These are phyloP conservation scores for Sogatella furcifera DNA, from an alignment of 1,140 invertebrate genomes.

Conservation along the genomic window DNA sequence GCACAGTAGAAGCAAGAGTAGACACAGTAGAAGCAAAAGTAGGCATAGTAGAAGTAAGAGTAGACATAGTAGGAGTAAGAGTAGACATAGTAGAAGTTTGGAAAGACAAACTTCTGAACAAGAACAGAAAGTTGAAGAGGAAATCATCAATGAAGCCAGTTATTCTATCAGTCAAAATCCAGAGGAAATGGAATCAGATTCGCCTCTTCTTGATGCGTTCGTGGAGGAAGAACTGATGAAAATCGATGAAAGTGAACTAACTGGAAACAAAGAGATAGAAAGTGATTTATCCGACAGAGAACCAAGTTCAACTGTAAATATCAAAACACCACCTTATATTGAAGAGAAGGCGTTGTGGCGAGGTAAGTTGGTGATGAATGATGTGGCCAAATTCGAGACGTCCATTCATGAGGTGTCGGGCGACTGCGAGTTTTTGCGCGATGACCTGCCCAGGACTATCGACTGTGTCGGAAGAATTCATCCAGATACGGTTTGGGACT, in stretches of 20 bases:
- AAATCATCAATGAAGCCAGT: too few relatives aligned
- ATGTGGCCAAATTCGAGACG: conserved; percentile 80
- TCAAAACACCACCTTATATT: conserved; percentile 42
- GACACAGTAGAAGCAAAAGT: conserved; percentile 6
- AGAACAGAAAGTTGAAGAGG: not conserved
- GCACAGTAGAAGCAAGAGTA: conserved; percentile 17
- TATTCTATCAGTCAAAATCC: not conserved
- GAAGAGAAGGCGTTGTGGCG: conserved; percentile 56
- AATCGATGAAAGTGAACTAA: conserved; percentile 6
- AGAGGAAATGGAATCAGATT: conserved; percentile 3
- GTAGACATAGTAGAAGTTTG: not conserved
- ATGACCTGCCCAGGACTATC: conserved; percentile 64
- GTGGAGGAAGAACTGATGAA: conserved; percentile 16
- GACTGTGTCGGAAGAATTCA: conserved; percentile 85
- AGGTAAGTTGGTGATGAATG: conserved; percentile 80
- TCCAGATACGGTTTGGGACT: conserved; percentile 87
- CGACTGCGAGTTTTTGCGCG: conserved; percentile 50
- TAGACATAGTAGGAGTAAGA: conserved; percentile 12
- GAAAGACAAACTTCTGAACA: not conserved
- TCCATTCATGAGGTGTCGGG: conserved; percentile 70
- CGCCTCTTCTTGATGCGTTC: conserved; percentile 12
- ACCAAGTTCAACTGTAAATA: conserved; percentile 45
- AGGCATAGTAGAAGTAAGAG: conserved; percentile 16
- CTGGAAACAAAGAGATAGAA: conserved; percentile 1
- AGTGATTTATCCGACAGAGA: conserved; percentile 32